Evolutionary conservation across 2,888 invertebrate genomes (phyloP).

Genomic region (Himalopsyche japonica): DNA sequence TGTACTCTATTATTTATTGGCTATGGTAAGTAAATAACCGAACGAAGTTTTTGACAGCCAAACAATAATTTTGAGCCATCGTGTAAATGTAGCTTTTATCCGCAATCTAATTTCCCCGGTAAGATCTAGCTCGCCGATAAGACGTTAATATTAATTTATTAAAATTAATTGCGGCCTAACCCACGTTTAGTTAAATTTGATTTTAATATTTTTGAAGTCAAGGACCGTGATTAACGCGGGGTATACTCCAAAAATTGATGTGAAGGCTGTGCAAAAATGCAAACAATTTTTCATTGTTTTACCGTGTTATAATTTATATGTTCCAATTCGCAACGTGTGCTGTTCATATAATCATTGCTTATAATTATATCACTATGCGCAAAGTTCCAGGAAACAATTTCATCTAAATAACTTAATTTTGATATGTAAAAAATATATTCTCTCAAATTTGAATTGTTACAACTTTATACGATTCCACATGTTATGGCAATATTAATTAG

Average conservation of each 20-base stretch:
- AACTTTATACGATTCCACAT: too few species aligned
- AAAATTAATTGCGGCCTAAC: background rate
- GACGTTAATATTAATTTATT: background rate
- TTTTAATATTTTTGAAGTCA: background rate
- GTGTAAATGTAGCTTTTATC: background rate
- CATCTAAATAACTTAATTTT: too few species aligned
- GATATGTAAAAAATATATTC: too few species aligned
- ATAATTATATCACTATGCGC: too few species aligned
- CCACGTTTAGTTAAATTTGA: background rate
- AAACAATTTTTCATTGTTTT: background rate
- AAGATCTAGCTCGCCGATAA: background rate
- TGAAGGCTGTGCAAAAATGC: background rate
- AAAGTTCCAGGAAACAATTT: too few species aligned
- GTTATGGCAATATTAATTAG: too few species aligned
- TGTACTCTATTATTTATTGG: too few species aligned
- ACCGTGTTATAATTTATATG: background rate
- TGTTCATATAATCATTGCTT: background rate
- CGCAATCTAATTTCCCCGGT: background rate
- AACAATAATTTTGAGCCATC: background rate
- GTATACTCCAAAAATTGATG: background rate
- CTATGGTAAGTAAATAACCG: too few species aligned
- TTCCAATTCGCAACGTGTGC: background rate
- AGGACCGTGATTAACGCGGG: background rate
- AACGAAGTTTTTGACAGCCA: too few species aligned
- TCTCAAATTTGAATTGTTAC: too few species aligned